Evolutionary conservation across 2,797 vertebrate species (phyloP), one percentile per base, ranked within the genome.

Genomic region (Microcaecilia unicolor): DNA sequence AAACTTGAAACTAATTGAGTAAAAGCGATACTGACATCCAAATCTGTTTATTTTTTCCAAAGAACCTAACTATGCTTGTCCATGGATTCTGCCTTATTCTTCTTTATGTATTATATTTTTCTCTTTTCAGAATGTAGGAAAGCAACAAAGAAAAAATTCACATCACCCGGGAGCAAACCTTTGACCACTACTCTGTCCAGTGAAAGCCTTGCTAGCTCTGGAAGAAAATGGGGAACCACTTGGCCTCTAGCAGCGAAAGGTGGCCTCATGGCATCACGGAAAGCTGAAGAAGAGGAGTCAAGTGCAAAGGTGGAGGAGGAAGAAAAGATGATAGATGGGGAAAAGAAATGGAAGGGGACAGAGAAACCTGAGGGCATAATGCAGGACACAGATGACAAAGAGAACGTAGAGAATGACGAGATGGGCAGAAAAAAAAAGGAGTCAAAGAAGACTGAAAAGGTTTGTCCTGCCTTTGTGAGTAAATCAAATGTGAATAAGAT

Each of bases 61-160:
- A n/a, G n/a, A n/a, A n/a, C n/a, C n/a, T n/a, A n/a, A n/a, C n/a
- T n/a, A n/a, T n/a, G n/a, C n/a, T n/a, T n/a, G n/a, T n/a, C 16
- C 11, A 53, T 44, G 6, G 27, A 21, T 41, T 27, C 53, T 21
- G 37, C 10, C 22, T 10, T 11, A 53, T 46, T n/a, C n/a, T n/a
- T n/a, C n/a, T 38, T 15, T 26, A 24, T 49, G 36, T 44, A 3
- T 39, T 10, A 25, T 5, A 31, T 15, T 18, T 31, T 44, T 57
- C 62, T 6, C 6, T 16, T 60, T 63, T 55, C 45, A 63, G 59
- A 48, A 36, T 37, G 11, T 37, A 35, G 32, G 30, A 63, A 61
- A 16, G 28, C 16, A 32, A 18, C 29, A 43, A 59, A 61, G 55
- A 70, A 41, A 46, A 14, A 8, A 7, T 70, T 67, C 48, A 35